Evolutionary conservation across 2,888 invertebrate species (phyloP), one percentile per base, ranked within the genome.

Genomic region (Eueremaeus valkanovi): DNA sequence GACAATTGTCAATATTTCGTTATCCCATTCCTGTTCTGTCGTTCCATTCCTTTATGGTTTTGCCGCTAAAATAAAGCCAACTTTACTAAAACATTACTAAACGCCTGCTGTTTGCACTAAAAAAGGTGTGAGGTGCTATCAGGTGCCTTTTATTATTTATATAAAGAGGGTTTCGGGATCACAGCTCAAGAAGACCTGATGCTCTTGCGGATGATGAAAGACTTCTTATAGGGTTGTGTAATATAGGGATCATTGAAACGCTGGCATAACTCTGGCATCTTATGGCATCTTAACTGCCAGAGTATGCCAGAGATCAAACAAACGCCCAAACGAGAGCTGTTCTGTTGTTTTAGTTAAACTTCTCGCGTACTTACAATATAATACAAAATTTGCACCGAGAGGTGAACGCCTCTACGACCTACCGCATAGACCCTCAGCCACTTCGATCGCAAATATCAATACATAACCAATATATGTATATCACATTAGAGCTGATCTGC

Each of bases 1-100:
- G 70, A 70, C 70, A 70, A 70, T 70, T 70, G 70, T 70, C 70
- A 70, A 70, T 70, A 70, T 70, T 70, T 70, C 70, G 70, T 70
- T 70, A 70, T 70, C 70, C 70, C 70, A 70, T 40, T 70, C 42
- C 70, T 42, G 42, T 70, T 40, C 42, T 36, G 27, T 70, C 42
- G 42, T 45, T n/a, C n/a, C n/a, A n/a, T 70, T 70, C 70, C 42
- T 45, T 70, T 70, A 27, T 45, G n/a, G 24, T 21, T 45, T 40
- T 70, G 70, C 70, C 70, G 70, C 70, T 70, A 70, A 70, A 42
- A 68, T 42, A 70, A 70, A 42, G 70, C 42, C 70, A 70, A 40
- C 18, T n/a, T 58, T 58, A 33, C n/a, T 63, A 29, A 58, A 24
- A 13, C 21, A 33, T 66, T 21, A 66, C 63, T 36, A 45, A 70